Evolutionary conservation across 2,888 invertebrate genomes (phyloP), one percentile per base, ranked within the genome.

Genomic region (Folsomia candida): DNA sequence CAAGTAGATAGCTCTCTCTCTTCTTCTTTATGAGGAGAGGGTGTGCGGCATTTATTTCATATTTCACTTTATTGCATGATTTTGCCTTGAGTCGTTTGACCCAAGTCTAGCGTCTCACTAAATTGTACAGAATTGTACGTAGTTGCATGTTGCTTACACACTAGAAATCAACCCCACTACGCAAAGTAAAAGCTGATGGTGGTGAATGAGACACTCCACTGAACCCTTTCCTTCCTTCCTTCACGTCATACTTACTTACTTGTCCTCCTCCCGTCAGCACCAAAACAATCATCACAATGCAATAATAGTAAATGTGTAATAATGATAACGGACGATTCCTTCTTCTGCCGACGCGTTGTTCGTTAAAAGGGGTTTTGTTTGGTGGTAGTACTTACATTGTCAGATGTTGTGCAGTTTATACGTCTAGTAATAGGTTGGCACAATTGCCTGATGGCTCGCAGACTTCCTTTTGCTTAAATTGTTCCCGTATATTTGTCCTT

Each of bases 231-330:
- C 47, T 47, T 47, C 47, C 47, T 47, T 18, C 18, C 18, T 47
- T 57, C 20, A 57, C 20, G 57, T 57, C 57, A 57, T 57, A 6
- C n/a, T 62, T 18, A 25, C 59, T 26, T 59, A 24, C 18, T 59
- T 59, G 59, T 59, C 59, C 28, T 28, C 20, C 22, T 20, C 29
- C 62, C 37, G 27, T 9, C 60, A 25, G 27, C 28, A 4, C 18
- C 22, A 27, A 62, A 62, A 62, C 62, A 62, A 62, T 62, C 29
- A 62, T 62, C 59, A 62, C 62, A 62, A 62, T 62, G 29, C 62
- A 29, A 29, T 62, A 62, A 62, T 6, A 62, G n/a, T 59, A 25
- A 59, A 22, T 9, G 6, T 28, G 14, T 62, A 54, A 54, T 54
- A 29, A 62, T 62, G 62, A 62, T 62, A 29, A 62, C 62, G 37